A percentile compares a stretch with the other conserved stretches of the same genome.
Conservation (phyloP, 2,113 vertebrate genomes). For the Chlorocebus sabaeus region DNA sequence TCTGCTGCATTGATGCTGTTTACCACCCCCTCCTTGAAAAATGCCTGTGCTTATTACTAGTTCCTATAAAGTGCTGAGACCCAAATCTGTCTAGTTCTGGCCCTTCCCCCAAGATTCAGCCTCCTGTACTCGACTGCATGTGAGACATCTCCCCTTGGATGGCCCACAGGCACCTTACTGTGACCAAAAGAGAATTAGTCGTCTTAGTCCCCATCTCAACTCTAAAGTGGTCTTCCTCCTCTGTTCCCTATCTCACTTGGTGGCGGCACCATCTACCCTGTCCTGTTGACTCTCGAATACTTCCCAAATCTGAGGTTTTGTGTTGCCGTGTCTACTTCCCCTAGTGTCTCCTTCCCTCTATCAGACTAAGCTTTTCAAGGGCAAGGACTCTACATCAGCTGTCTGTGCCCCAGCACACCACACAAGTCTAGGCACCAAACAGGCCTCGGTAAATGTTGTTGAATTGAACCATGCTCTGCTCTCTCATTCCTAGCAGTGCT, state of each 20-base stretch:
- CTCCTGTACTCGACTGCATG: neutral
- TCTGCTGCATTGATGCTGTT: neutral
- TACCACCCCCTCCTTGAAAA: slow-evolving; percentile 2
- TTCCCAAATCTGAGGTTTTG: slow-evolving; percentile 53
- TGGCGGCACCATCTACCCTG: neutral
- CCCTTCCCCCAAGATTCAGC: neutral
- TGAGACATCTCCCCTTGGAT: neutral
- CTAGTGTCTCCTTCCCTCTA: slow-evolving; percentile 39
- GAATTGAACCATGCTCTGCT: neutral
- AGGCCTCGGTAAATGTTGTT: slow-evolving; percentile 17
- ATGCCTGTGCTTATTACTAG: neutral
- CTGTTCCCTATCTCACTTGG: slow-evolving; percentile 9
- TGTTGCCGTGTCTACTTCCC: slow-evolving; percentile 18
- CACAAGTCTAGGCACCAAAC: neutral
- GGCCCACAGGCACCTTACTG: neutral
- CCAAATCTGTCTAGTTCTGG: neutral
- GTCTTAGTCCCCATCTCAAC: neutral
- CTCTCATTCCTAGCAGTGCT: slow-evolving; percentile 12
- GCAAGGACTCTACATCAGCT: slow-evolving; percentile 1
- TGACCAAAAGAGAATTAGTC: slow-evolving; percentile 29
- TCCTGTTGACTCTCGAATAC: slow-evolving; percentile 42
- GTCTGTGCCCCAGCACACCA: neutral
- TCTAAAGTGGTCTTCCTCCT: neutral
- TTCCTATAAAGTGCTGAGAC: neutral
- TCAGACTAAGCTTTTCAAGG: slow-evolving; percentile 43